phyloP scores from a whole-genome alignment of 2,113 vertebrate genomes.

The Strix uralensis region DNA sequence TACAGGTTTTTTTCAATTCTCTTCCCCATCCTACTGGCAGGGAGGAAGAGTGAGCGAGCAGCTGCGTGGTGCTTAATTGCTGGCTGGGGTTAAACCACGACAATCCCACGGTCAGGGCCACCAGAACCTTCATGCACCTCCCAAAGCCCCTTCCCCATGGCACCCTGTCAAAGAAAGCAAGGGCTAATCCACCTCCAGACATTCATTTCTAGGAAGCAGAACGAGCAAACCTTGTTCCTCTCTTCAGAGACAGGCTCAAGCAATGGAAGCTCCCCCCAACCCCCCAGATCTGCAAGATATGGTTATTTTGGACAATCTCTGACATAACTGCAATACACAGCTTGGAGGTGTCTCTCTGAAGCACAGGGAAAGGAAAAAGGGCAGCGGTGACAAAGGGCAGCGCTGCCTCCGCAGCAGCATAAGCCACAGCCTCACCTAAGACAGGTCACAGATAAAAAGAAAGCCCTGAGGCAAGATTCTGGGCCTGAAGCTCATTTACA shows the following conservation, averaged over 20 bases:
- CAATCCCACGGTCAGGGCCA: no score
- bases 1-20: no score
- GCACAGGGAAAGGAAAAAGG: background rate
- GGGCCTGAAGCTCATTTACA: background rate
- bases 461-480: background rate
- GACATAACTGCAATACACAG: background rate
- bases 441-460: background rate
- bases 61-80: no score
- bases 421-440: background rate
- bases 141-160: background rate
- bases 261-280: background rate
- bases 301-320: background rate
- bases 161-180: background rate
- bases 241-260: background rate
- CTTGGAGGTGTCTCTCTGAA: background rate
- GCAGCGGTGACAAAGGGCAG: background rate
- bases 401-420: background rate
- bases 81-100: no score
- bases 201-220: background rate
- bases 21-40: no score
- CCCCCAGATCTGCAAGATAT: rapidly evolving
- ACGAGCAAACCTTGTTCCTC: background rate
- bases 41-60: no score
- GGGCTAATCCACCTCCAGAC: background rate
- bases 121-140: background rate